Evolutionary conservation across 1,140 invertebrate genomes (phyloP).

Genomic region (Sycobia sp.): DNA sequence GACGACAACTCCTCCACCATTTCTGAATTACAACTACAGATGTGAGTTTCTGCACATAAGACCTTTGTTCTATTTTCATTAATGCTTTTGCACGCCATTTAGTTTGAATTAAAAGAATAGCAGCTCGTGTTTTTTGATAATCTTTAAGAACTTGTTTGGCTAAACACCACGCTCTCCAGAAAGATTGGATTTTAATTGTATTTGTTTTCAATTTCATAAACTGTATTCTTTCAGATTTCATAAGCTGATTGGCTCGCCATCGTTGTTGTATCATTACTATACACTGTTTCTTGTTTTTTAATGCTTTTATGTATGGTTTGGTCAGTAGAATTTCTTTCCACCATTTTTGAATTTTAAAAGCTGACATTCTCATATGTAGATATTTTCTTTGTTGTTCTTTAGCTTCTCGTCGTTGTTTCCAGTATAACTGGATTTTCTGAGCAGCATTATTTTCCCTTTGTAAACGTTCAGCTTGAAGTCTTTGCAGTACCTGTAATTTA

Average conservation of each 20-base stretch:
- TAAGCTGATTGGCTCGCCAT: constrained; percentile 56
- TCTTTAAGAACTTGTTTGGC: constrained; percentile 46
- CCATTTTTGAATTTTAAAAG: constrained; percentile 53
- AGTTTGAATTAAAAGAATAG: constrained; percentile 55
- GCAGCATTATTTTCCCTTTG: constrained; percentile 37
- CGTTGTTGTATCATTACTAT: constrained; percentile 56
- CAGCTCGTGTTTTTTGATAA: constrained; percentile 46
- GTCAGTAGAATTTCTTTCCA: constrained; percentile 54
- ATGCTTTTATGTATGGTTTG: constrained; percentile 33
- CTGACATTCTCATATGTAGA: constrained; percentile 37
- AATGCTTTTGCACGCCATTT: constrained; percentile 53
- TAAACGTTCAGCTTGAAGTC: constrained; percentile 36
- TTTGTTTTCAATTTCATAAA: constrained; percentile 45
- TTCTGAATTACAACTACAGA: constrained; percentile 59
- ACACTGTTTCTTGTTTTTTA: constrained; percentile 36
- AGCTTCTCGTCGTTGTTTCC: constrained; percentile 38
- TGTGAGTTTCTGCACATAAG: constrained; percentile 51
- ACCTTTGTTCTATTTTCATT: constrained; percentile 50
- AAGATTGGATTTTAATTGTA: constrained; percentile 54
- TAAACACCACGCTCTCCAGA: constrained; percentile 57
- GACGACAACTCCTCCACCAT: constrained; percentile 52
- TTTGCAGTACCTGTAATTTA: constrained; percentile 3
- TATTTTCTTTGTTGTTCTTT: constrained; percentile 40
- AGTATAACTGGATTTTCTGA: constrained; percentile 36
- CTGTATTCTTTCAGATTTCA: constrained; percentile 43